Percentiles rank a stretch among this genome's conserved stretches.
Evolutionary conservation across 2,888 invertebrate genomes (phyloP).

Genomic region (Craniophora ligustri): DNA sequence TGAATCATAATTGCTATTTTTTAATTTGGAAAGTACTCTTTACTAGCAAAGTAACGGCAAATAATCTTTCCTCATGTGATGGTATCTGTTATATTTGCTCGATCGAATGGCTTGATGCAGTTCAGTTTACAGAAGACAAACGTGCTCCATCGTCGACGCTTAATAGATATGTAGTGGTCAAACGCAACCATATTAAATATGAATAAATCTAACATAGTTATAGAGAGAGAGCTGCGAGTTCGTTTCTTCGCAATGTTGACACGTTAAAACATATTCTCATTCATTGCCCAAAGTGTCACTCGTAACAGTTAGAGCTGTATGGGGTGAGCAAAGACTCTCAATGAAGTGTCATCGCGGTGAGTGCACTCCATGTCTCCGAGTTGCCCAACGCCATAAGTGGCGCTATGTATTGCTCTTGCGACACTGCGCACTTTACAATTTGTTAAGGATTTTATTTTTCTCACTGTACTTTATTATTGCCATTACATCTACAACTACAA

Average conservation of each 20-base stretch:
- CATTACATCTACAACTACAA: too few relatives aligned
- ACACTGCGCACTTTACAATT: slow-evolving; percentile 27
- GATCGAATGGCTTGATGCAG: too few relatives aligned
- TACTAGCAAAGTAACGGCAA: too few relatives aligned
- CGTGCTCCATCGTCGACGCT: too few relatives aligned
- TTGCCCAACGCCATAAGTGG: slow-evolving; percentile 39
- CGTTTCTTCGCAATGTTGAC: neutral
- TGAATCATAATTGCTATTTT: slow-evolving; percentile 10
- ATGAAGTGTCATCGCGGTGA: slow-evolving; percentile 45
- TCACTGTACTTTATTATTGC: neutral
- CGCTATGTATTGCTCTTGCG: slow-evolving; percentile 37
- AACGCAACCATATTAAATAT: too few relatives aligned
- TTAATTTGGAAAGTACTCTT: too few relatives aligned
- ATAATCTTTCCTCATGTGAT: too few relatives aligned
- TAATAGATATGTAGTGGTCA: too few relatives aligned
- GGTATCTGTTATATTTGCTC: too few relatives aligned
- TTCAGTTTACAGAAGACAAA: too few relatives aligned
- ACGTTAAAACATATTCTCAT: slow-evolving; percentile 5
- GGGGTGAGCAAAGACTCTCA: slow-evolving; percentile 37
- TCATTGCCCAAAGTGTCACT: slow-evolving; percentile 38
- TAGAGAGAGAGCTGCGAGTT: neutral
- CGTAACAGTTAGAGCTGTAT: slow-evolving; percentile 28
- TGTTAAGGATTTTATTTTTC: slow-evolving; percentile 23
- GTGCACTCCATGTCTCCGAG: slow-evolving; percentile 35
- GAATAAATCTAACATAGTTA: too few relatives aligned